Base-by-base conservation (phyloP, 2,888 invertebrate genomes). In the Mayetiola destructor region DNA sequence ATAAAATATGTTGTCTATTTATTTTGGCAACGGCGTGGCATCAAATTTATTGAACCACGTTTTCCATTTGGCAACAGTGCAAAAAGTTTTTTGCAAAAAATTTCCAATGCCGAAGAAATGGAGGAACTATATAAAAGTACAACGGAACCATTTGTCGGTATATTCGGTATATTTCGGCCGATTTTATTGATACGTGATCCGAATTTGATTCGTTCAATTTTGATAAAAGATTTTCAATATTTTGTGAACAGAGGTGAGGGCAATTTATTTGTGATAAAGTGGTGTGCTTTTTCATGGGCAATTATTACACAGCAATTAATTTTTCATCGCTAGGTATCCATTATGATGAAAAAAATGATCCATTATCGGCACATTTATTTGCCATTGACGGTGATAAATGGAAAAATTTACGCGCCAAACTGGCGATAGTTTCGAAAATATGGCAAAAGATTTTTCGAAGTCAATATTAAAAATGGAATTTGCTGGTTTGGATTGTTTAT, bases 321-420 rank as follows among this genome's bases (percentile, higher is more conserved):
- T 84, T 85, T 61, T 76, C 78, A 66, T 81, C 83, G 62, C 78
- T 82, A 52, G 82, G 79, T 2, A 74, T 77, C 48, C 75, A 76
- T 62, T 72, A 67, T 58, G 77, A 79, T 56, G 78, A 78, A 30
- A 69, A 71, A 21, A 74, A 75, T 18, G 79, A 80, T 63, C 78
- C 76, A 1, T 62, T 80, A 23, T 75, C 77, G 3, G 76, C 73
- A 1, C 77, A 80, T 65, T 66, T 80, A 30, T 77, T 80, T 62
- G 76, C 77, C 57, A 65, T 77, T 40, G 72, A 74, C 55, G 80
- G 79, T 1, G 69, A 73, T 4, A 72, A 75, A 61, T 82, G 82
- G 82, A 80, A 75, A 65, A 73, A 71, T 53, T 66, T 81, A 16
- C 72, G 82, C 12, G 62, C 75, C 1, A 79, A 79, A 63, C 69